phyloP scores from a whole-genome alignment of 2,113 vertebrate species.

The Salvelinus namaycush region DNA sequence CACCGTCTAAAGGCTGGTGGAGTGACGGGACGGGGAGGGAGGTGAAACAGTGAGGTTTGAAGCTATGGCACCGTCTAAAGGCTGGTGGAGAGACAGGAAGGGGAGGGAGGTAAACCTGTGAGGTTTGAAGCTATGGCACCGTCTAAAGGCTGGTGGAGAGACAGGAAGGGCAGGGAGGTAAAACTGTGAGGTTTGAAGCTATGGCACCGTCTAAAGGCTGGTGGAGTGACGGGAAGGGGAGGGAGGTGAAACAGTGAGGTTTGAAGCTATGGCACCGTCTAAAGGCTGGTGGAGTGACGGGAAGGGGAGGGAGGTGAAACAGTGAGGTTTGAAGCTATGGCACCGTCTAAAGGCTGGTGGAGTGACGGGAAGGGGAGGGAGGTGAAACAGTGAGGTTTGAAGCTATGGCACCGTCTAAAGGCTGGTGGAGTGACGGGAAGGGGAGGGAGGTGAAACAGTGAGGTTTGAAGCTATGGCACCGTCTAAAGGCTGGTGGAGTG shows the following conservation, averaged over 20 bases:
- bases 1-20: conserved; percentile 22
- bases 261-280: too few species aligned
- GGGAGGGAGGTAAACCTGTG: too few species aligned
- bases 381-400: too few species aligned
- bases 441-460: too few species aligned
- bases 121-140: too few species aligned
- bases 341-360: conserved; percentile 18
- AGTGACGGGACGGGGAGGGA: conserved; percentile 31
- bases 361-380: conserved; percentile 45
- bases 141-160: conserved; percentile 34
- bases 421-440: too few species aligned
- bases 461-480: too few species aligned
- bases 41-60: too few species aligned
- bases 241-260: too few species aligned
- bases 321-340: too few species aligned
- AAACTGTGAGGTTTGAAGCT: too few species aligned
- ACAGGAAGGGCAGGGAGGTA: conserved; percentile 28
- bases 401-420: too few species aligned
- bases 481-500: conserved; percentile 37
- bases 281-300: conserved; percentile 49
- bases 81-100: conserved; percentile 6
- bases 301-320: conserved; percentile 7
- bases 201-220: conserved; percentile 4
- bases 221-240: conserved; percentile 45
- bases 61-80: not conserved